Percentiles rank a stretch among this genome's conserved stretches.
These are phyloP conservation scores for Columbina picui DNA, from an alignment of 2,113 vertebrate genomes.

Conservation along the genomic window DNA sequence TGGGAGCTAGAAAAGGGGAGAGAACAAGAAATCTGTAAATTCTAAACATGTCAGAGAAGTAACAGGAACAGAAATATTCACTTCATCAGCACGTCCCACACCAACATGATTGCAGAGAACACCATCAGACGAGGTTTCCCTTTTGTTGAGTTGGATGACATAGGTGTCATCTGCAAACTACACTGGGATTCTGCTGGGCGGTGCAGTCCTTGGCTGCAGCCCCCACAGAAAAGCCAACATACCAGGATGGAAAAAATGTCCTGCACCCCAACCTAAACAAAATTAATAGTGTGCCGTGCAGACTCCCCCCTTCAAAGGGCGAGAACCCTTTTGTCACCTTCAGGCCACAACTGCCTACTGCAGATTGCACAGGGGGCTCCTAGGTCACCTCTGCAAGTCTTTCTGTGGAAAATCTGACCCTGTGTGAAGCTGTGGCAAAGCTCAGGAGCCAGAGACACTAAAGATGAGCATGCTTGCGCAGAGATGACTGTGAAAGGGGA, in stretches of 20 bases:
- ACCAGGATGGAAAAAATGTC: background rate
- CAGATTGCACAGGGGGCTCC: background rate
- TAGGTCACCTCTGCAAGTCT: background rate
- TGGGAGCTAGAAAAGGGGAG: background rate
- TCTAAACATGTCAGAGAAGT: background rate
- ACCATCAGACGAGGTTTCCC: background rate
- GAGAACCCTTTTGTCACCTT: background rate
- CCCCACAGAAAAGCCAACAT: background rate
- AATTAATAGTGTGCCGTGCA: no score
- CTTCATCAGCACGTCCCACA: background rate
- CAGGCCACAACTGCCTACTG: background rate
- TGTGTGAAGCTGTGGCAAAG: background rate
- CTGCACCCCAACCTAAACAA: rapidly evolving
- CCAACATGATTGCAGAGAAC: background rate
- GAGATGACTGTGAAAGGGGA: background rate
- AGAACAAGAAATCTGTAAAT: background rate
- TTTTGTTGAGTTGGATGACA: background rate
- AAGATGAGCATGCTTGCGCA: background rate
- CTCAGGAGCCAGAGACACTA: rapidly evolving
- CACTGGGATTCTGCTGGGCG: background rate
- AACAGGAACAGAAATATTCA: background rate
- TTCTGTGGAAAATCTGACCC: background rate
- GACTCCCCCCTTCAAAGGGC: background rate
- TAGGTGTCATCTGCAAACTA: background rate
- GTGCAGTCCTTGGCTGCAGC: background rate